phyloP scores from a whole-genome alignment of 2,888 invertebrate genomes.

The Imbricaverruca yamaguchii region DNA sequence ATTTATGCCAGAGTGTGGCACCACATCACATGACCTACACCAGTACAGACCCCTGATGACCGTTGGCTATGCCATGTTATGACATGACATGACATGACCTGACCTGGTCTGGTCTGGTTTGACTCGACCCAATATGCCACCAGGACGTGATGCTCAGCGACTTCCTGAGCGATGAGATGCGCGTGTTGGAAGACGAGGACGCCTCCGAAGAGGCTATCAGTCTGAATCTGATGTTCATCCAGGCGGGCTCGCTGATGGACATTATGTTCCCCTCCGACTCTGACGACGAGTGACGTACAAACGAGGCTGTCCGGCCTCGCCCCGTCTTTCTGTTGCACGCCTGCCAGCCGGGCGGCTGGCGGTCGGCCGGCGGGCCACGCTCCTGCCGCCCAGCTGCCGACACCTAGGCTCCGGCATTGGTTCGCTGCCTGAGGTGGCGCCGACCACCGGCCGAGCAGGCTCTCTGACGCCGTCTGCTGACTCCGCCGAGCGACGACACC shows the following conservation, averaged over 20 bases:
- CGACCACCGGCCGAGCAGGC: neutral
- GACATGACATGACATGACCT: too few relatives aligned
- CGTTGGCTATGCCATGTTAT: too few relatives aligned
- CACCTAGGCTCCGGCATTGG: neutral
- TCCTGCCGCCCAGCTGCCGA: neutral
- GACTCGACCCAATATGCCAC: too few relatives aligned
- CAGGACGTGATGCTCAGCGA: slow-evolving; percentile 18
- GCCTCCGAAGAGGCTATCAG: neutral
- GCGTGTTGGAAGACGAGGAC: slow-evolving; percentile 6
- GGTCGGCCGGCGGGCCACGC: neutral
- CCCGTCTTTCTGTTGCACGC: neutral
- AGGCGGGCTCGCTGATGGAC: slow-evolving; percentile 12
- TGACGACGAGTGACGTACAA: slow-evolving; percentile 14
- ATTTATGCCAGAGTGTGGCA: too few relatives aligned
- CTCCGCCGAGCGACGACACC: too few relatives aligned
- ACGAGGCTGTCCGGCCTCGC: neutral
- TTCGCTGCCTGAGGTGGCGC: neutral
- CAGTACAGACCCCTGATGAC: too few relatives aligned
- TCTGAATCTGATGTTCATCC: neutral
- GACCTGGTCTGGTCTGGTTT: too few relatives aligned
- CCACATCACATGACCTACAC: too few relatives aligned
- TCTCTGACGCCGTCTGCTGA: neutral
- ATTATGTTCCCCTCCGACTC: slow-evolving; percentile 14
- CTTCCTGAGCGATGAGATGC: slow-evolving; percentile 19
- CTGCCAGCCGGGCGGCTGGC: neutral